phyloP scores from a whole-genome alignment of 2,888 invertebrate species.

The Muschampia plurimacula region DNA sequence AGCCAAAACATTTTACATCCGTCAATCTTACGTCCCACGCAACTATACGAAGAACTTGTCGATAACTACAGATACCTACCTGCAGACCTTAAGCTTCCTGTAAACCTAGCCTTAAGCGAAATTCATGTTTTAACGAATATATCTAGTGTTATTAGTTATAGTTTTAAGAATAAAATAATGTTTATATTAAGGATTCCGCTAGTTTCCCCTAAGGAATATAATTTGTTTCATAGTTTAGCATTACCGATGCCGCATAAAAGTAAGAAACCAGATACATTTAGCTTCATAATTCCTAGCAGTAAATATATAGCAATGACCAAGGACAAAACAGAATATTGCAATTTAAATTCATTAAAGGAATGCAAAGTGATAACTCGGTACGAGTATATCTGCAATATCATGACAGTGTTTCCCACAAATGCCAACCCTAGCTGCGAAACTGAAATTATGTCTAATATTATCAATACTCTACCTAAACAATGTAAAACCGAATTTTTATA shows the following conservation, averaged over 20 bases:
- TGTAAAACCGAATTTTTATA: background rate
- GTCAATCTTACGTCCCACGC: background rate
- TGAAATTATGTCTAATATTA: background rate
- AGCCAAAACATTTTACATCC: background rate
- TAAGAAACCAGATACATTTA: background rate
- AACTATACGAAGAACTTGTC: constrained; percentile 4
- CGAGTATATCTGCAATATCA: background rate
- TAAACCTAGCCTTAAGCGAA: background rate
- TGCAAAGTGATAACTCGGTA: background rate
- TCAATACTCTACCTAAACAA: background rate
- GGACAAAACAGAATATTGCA: background rate
- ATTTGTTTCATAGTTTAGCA: background rate
- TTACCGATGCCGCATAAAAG: background rate
- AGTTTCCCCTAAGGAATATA: constrained; percentile 4
- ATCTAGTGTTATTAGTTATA: background rate
- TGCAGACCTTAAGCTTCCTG: background rate
- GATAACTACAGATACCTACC: background rate
- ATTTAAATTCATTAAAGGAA: background rate
- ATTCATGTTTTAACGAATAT: background rate
- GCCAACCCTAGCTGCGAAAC: background rate
- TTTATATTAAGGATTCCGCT: background rate
- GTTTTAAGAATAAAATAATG: background rate
- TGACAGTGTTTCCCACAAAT: background rate
- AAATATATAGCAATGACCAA: constrained; percentile 1
- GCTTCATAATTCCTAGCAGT: background rate